Evolutionary conservation across 2,888 invertebrate species (phyloP).

Genomic region (Liposcelis brunnea): DNA sequence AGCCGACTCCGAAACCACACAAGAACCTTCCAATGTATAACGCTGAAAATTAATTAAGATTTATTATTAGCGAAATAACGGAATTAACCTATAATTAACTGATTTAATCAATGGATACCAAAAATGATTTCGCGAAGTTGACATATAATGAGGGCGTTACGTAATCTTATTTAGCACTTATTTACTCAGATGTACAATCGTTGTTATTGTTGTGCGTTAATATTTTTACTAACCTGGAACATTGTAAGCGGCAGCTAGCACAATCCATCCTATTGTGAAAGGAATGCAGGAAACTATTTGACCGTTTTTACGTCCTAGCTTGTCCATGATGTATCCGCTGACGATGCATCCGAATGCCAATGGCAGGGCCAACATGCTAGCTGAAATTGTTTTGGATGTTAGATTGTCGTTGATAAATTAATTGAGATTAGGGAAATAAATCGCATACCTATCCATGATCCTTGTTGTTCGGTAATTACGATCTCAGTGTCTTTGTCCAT

Average conservation of each 20-base stretch:
- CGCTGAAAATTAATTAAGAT: constrained; percentile 22
- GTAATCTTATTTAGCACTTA: no score
- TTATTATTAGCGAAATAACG: constrained; percentile 14
- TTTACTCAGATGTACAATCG: no score
- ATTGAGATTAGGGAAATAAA: not conserved
- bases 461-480: constrained; percentile 30
- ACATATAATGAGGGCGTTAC: no score
- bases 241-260: constrained; percentile 32
- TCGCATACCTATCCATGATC: constrained; percentile 41
- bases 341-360: constrained; percentile 45
- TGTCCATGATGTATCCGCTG: constrained; percentile 41
- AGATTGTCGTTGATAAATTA: no score
- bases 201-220: not conserved
- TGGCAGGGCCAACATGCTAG: constrained; percentile 42
- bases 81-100: no score
- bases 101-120: no score
- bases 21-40: constrained; percentile 38
- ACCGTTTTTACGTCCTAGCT: constrained; percentile 38
- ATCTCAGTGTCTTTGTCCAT: constrained; percentile 27
- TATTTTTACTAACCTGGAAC: constrained; percentile 8
- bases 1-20: constrained; percentile 37
- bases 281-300: constrained; percentile 37
- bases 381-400: constrained; percentile 33
- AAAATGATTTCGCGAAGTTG: no score
- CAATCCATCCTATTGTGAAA: constrained; percentile 40